phyloP scores from a whole-genome alignment of 2,797 vertebrate species.

The Chaetophractus vellerosus region DNA sequence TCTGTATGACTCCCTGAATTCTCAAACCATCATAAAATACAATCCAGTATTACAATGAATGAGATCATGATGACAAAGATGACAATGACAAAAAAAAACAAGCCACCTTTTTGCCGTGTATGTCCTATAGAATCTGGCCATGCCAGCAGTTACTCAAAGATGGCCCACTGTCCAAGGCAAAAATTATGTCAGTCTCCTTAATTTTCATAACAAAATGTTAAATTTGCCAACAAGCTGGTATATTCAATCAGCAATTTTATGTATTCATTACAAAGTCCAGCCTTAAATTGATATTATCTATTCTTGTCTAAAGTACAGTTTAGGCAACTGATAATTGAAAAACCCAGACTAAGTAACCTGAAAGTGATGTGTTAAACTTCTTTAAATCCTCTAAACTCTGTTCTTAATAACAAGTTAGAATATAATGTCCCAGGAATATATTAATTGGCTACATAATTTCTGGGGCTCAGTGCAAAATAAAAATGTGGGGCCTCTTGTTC shows the following conservation, averaged over 20 bases:
- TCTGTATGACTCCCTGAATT: neutral
- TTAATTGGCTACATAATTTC: neutral
- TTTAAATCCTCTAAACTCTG: constrained; percentile 30
- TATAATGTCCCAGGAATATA: neutral
- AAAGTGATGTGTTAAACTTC: constrained; percentile 29
- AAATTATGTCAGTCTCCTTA: constrained; percentile 32
- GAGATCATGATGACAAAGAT: constrained; percentile 17
- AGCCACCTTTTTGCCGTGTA: neutral
- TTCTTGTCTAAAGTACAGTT: constrained; percentile 55
- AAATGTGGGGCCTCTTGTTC: neutral
- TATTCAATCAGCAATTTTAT: constrained; percentile 39
- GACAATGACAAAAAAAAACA: neutral
- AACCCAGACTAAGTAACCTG: neutral
- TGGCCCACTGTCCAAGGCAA: neutral
- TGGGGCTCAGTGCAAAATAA: neutral
- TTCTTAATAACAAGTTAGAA: constrained; percentile 6
- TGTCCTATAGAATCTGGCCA: neutral
- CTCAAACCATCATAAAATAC: constrained; percentile 24
- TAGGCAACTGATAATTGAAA: constrained; percentile 14
- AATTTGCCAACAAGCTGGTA: constrained; percentile 30
- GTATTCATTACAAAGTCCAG: constrained; percentile 5
- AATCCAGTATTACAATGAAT: neutral
- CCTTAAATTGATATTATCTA: constrained; percentile 21
- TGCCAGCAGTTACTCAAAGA: neutral
- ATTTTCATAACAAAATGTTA: constrained; percentile 39